Evolutionary conservation across 2,113 vertebrate species (phyloP).

Genomic region (Nestor notabilis): DNA sequence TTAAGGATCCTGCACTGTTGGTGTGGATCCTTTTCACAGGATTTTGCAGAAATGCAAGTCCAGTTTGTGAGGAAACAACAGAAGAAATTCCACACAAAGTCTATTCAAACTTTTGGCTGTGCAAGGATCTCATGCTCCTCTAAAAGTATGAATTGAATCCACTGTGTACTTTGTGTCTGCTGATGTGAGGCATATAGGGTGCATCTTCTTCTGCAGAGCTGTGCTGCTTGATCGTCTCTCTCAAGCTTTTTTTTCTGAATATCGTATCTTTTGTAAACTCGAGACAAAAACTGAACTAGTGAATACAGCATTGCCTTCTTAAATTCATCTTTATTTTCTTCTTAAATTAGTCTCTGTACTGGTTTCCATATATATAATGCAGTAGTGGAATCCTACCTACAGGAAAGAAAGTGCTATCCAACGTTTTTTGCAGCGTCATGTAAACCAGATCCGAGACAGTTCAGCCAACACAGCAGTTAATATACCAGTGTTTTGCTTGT

Average conservation of each 20-base stretch:
- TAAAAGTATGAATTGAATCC: background rate
- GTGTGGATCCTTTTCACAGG: background rate
- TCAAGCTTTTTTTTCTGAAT: background rate
- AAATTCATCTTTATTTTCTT: background rate
- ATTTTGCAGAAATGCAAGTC: background rate
- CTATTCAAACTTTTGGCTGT: background rate
- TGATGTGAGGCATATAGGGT: accelerated
- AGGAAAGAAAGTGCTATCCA: background rate
- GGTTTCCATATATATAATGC: background rate
- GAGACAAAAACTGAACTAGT: background rate
- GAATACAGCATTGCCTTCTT: background rate
- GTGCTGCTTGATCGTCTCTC: background rate
- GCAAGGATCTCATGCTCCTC: background rate
- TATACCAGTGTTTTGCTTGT: background rate
- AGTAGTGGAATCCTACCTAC: background rate
- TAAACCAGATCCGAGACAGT: background rate
- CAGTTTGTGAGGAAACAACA: background rate
- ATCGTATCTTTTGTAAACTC: background rate
- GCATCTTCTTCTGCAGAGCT: background rate
- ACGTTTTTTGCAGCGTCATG: background rate
- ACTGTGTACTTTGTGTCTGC: background rate
- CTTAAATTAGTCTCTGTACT: background rate
- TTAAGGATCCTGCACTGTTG: background rate
- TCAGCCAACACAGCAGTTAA: slow-evolving; percentile 24
- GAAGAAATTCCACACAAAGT: background rate